Evolutionary conservation across 2,797 vertebrate species (phyloP).

Genomic region (Crenichthys baileyi): DNA sequence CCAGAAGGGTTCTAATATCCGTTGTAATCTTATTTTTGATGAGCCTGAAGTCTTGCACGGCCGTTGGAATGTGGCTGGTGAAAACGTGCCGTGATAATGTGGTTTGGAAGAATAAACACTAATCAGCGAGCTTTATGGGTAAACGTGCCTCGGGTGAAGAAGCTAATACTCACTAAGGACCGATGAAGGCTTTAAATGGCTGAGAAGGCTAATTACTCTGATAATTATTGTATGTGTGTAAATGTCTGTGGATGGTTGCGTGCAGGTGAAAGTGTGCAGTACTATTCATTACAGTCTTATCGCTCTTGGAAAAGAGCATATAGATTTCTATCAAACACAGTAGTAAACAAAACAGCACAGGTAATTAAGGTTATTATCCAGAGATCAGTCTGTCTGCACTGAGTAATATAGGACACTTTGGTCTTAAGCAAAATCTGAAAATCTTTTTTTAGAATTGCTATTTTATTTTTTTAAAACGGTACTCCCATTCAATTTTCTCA

Average conservation of each 20-base stretch:
- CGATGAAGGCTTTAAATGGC: conserved; percentile 70
- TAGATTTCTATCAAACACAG: conserved; percentile 43
- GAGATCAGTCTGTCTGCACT: not conserved
- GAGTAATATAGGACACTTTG: not conserved
- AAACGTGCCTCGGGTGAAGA: conserved; percentile 67
- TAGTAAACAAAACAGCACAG: conserved; percentile 22
- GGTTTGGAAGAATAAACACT: conserved; percentile 59
- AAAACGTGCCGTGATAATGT: conserved; percentile 28
- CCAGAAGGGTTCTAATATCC: conserved; percentile 24
- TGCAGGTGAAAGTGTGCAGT: not conserved
- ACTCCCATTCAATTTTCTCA: not conserved
- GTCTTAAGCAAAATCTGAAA: conserved; percentile 8
- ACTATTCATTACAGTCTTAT: conserved; percentile 44
- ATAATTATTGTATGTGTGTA: conserved; percentile 63
- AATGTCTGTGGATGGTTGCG: conserved; percentile 21
- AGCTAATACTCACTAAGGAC: conserved; percentile 67
- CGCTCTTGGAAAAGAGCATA: conserved; percentile 35
- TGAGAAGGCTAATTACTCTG: conserved; percentile 74
- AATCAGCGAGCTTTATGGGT: conserved; percentile 62
- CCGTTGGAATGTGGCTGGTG: conserved; percentile 17
- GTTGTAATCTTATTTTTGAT: conserved; percentile 30
- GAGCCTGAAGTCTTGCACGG: conserved; percentile 19
- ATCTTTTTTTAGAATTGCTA: not conserved
- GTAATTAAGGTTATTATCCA: conserved; percentile 13
- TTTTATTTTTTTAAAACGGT: not conserved